Evolutionary conservation across 2,888 invertebrate species (phyloP), one percentile per base, ranked within the genome.

Genomic region (Thysanoteuthis rhombus): DNA sequence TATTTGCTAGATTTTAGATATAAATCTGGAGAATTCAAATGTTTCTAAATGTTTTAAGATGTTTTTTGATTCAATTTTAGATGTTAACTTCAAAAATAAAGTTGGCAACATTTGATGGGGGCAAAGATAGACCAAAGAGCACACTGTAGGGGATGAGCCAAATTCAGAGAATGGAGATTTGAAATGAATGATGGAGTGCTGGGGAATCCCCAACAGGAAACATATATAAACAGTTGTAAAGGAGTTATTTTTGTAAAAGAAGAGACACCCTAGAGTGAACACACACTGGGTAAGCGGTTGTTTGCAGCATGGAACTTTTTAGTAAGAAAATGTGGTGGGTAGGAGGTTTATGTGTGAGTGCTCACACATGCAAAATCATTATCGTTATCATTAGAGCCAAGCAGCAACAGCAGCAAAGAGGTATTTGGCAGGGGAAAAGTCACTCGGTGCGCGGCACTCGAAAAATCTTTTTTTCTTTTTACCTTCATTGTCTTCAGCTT

Each of bases 401-500:
- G 75, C 75, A 75, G 58, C 32, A 58, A 58, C 28, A 58, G 58
- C 6, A 58, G 58, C 58, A 75, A 75, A n/a, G 16, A 16, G 25
- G n/a, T 75, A 75, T n/a, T 75, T 36, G n/a, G 75, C n/a, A 36
- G 36, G 75, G 75, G 75, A 16, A n/a, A 75, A 36, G n/a, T 19
- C 75, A 75, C 92, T 32, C 32, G 45, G 91, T n/a, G 19, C 32
- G 42, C 8, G 42, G 32, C 75, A 75, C 8, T n/a, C 32, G 10
- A 75, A 19, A 75, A n/a, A 58, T 0, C 28, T 25, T 28, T n/a
- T n/a, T n/a, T 32, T 58, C 32, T 10, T 75, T 93, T 93, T 93
- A 93, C 93, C 93, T 93, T 93, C 39, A 52, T 38, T 47, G 58
- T 93, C 58, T 93, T 93, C 25, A 93, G 38, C 25, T 93, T 52